Percentiles rank a stretch among this genome's conserved stretches.
Conservation (phyloP, 1,140 invertebrate species). For the Nasonia vitripennis region DNA sequence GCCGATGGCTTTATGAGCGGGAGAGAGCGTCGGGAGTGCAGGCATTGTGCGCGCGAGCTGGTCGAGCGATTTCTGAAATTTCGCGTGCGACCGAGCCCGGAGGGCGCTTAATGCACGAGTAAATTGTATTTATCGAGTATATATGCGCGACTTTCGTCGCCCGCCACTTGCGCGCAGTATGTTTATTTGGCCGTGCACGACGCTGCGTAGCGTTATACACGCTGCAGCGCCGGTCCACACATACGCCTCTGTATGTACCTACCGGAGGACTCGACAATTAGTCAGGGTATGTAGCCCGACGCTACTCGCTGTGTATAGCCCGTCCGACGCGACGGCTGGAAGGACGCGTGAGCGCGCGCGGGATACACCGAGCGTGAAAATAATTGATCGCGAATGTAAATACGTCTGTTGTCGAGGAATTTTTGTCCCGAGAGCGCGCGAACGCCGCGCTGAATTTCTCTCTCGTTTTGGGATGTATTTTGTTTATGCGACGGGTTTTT, state of each 20-base stretch:
- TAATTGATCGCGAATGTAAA: conserved; percentile 49
- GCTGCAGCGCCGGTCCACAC: not conserved
- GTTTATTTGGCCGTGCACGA: not conserved
- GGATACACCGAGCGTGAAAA: conserved; percentile 41
- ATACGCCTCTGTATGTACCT: not conserved
- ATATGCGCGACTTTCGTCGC: conserved; percentile 42
- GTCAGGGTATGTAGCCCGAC: conserved; percentile 21
- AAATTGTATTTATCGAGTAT: conserved; percentile 54
- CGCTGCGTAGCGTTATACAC: not conserved
- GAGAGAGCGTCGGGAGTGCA: not conserved
- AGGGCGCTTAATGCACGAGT: conserved; percentile 41
- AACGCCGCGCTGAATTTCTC: not conserved
- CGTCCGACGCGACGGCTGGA: not conserved
- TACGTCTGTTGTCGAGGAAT: not conserved
- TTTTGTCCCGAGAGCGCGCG: not conserved
- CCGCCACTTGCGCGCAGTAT: not conserved
- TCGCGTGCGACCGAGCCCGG: not conserved
- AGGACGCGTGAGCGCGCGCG: not conserved
- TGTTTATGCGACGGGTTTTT: not conserved
- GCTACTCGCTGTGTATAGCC: not conserved
- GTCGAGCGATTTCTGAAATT: conserved; percentile 34
- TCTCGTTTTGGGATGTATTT: not conserved
- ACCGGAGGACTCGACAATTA: conserved; percentile 41
- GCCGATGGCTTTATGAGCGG: conserved; percentile 9
- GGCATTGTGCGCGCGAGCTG: not conserved